Evolutionary conservation across 2,888 invertebrate species (phyloP).

Genomic region (Cyaniris semiargus): DNA sequence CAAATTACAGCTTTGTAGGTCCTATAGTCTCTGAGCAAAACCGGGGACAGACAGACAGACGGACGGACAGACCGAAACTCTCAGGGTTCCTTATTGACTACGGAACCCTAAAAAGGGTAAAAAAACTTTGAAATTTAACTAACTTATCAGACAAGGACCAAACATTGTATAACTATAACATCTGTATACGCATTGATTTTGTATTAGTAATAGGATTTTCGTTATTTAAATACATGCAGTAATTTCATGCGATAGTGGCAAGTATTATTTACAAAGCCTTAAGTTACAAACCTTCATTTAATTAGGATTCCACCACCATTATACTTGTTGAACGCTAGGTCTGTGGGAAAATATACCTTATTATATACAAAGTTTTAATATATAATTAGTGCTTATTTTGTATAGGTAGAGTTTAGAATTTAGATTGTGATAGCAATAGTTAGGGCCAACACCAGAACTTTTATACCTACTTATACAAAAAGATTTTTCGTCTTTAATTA

Average conservation of each 20-base stretch:
- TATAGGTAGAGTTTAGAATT: background rate
- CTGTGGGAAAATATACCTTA: conserved; percentile 45
- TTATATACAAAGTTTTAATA: conserved; percentile 37
- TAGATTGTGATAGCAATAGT: background rate
- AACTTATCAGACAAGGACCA: too few species aligned
- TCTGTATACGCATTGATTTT: too few species aligned
- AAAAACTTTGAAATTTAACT: too few species aligned
- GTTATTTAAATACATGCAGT: conserved; percentile 25
- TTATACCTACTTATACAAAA: background rate
- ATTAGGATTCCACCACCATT: conserved; percentile 68
- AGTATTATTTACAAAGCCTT: conserved; percentile 40
- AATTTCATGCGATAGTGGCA: background rate
- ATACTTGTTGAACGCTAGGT: conserved; percentile 69
- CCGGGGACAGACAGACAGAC: too few species aligned
- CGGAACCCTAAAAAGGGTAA: too few species aligned
- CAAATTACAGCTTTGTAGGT: too few species aligned
- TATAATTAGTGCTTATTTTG: background rate
- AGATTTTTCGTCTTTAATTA: background rate
- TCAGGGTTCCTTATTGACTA: too few species aligned
- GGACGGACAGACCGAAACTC: too few species aligned
- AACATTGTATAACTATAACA: too few species aligned
- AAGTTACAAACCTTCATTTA: conserved; percentile 59
- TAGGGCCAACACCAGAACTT: background rate
- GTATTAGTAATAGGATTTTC: background rate
- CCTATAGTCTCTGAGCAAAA: too few species aligned